A percentile compares a stretch with the other conserved stretches of the same genome.
Evolutionary conservation across 2,888 invertebrate genomes (phyloP).

Genomic region (Pandemis heparana): DNA sequence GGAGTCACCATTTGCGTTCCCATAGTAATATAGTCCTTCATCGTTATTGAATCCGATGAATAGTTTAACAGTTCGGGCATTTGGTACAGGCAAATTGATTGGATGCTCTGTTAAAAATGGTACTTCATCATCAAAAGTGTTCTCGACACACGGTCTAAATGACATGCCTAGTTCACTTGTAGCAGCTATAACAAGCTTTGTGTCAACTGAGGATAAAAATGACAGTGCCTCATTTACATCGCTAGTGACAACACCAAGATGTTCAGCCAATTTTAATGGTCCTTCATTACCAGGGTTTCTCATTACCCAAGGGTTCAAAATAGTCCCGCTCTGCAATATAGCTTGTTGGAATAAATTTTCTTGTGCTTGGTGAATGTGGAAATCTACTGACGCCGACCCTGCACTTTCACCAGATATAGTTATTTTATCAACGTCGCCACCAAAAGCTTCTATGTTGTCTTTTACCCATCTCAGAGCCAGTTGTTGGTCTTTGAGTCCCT

Average conservation of each 20-base stretch:
- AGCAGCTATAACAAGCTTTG: constrained; percentile 30
- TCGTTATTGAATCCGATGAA: constrained; percentile 33
- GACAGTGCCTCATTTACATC: constrained; percentile 23
- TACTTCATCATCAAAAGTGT: not conserved
- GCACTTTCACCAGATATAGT: constrained; percentile 70
- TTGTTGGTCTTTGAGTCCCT: constrained; percentile 70
- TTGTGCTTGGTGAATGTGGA: constrained; percentile 50
- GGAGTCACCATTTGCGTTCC: not conserved
- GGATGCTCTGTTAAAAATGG: constrained; percentile 20
- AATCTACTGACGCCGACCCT: constrained; percentile 64
- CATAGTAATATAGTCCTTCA: constrained; percentile 4
- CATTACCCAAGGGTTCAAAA: not conserved
- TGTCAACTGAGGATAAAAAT: constrained; percentile 19
- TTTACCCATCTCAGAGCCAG: constrained; percentile 62
- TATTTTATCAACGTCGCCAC: constrained; percentile 61
- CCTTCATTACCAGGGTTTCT: constrained; percentile 7
- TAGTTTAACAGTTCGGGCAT: constrained; percentile 11
- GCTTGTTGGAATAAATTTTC: constrained; percentile 39
- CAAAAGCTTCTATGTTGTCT: constrained; percentile 64
- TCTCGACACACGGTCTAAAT: constrained; percentile 26
- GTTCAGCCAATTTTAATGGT: constrained; percentile 29
- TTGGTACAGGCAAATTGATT: constrained; percentile 23
- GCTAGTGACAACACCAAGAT: constrained; percentile 15
- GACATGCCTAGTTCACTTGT: constrained; percentile 3
- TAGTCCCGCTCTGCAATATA: constrained; percentile 41